Percentiles rank a stretch among this genome's conserved stretches.
Conservation (phyloP, 2,888 invertebrate genomes). For the Xanthia icteritia region DNA sequence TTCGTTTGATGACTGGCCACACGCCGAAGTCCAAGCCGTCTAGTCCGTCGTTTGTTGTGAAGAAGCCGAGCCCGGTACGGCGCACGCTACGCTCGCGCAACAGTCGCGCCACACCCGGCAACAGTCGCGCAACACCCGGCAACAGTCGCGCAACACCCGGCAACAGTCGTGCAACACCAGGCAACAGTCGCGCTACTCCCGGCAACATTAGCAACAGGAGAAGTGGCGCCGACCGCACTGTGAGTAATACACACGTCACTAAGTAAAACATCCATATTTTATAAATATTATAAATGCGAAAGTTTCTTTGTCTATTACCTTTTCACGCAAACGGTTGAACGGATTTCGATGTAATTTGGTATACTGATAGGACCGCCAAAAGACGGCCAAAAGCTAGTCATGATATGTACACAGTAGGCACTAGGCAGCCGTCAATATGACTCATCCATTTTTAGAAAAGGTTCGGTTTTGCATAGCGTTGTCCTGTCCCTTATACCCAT, state of each 20-base stretch:
- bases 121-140: neutral
- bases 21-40: conserved; percentile 65
- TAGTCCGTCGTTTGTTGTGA: conserved; percentile 33
- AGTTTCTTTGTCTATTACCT: neutral
- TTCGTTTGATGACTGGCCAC: conserved; percentile 86
- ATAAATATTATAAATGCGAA: neutral
- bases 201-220: conserved; percentile 10
- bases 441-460: neutral
- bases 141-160: neutral
- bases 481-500: neutral
- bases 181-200: neutral
- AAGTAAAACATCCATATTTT: neutral
- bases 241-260: conserved; percentile 8
- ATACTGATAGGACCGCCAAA: neutral
- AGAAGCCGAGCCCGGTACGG: conserved; percentile 25
- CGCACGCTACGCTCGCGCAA: conserved; percentile 40
- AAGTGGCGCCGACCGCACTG: conserved; percentile 35
- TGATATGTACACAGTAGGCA: neutral
- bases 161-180: neutral
- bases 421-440: no score
- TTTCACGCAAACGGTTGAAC: neutral
- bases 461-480: neutral
- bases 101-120: neutral
- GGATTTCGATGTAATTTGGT: neutral
- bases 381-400: neutral